Evolutionary conservation across 1,140 invertebrate genomes (phyloP).

Genomic region (Grapholita molesta): DNA sequence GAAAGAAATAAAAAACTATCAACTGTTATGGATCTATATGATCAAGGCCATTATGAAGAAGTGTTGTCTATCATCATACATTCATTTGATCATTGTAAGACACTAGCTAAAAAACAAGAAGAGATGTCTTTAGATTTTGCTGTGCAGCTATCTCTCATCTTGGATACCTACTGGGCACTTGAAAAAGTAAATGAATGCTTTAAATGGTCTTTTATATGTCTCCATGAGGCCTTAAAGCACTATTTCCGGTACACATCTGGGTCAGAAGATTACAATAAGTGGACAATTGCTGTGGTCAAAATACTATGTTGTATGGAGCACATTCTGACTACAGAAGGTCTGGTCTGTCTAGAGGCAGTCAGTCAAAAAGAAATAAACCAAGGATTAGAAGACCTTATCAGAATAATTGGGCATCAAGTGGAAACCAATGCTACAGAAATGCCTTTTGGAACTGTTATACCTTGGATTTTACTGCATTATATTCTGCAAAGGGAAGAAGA

Average conservation of each 20-base stretch:
- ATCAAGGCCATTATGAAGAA: slow-evolving; percentile 81
- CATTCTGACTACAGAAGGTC: slow-evolving; percentile 80
- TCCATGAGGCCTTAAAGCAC: slow-evolving; percentile 81
- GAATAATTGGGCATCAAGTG: slow-evolving; percentile 85
- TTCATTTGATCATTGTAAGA: slow-evolving; percentile 79
- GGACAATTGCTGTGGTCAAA: slow-evolving; percentile 82
- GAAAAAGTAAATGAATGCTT: slow-evolving; percentile 82
- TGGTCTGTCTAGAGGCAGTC: slow-evolving; percentile 75
- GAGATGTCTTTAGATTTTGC: slow-evolving; percentile 76
- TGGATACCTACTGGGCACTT: slow-evolving; percentile 85
- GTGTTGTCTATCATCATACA: slow-evolving; percentile 82
- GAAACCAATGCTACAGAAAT: slow-evolving; percentile 83
- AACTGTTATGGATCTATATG: slow-evolving; percentile 79
- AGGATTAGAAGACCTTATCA: slow-evolving; percentile 86
- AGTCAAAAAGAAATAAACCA: slow-evolving; percentile 79
- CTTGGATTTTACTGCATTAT: slow-evolving; percentile 91
- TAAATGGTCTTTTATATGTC: slow-evolving; percentile 85
- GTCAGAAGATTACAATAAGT: slow-evolving; percentile 79
- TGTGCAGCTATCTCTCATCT: slow-evolving; percentile 80
- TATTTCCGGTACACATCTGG: slow-evolving; percentile 77
- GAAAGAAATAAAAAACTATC: slow-evolving; percentile 73
- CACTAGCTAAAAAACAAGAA: slow-evolving; percentile 57
- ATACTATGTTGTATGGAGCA: slow-evolving; percentile 83
- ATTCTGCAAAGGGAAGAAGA: slow-evolving; percentile 83
- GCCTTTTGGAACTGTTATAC: slow-evolving; percentile 84